A percentile compares a stretch with the other conserved stretches of the same genome.
Conservation (phyloP, 2,113 vertebrate genomes). For the Taurulus bubalis region DNA sequence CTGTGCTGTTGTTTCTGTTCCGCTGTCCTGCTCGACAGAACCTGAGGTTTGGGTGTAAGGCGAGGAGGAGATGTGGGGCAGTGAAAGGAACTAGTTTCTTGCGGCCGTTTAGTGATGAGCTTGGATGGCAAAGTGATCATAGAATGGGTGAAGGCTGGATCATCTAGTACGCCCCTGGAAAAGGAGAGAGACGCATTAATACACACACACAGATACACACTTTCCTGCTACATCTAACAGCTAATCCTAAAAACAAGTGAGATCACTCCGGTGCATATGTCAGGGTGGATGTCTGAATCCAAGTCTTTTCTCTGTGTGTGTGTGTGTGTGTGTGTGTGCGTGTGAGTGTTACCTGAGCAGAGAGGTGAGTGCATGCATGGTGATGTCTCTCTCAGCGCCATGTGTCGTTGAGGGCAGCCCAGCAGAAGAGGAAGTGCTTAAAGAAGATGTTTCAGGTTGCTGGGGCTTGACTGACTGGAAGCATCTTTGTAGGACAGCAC, state of each 20-base stretch:
- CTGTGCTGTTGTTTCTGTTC: constrained; percentile 13
- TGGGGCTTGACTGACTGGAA: neutral
- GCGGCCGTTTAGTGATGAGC: constrained; percentile 83
- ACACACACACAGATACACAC: neutral
- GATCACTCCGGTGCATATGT: neutral
- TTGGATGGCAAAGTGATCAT: constrained; percentile 74
- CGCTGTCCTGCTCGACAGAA: neutral
- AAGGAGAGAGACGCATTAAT: neutral
- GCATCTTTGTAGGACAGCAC: constrained; percentile 35
- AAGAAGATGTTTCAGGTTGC: neutral
- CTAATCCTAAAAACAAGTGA: neutral
- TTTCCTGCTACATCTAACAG: neutral
- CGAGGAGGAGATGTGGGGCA: neutral
- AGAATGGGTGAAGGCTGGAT: constrained; percentile 81
- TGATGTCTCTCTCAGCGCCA: constrained; percentile 77
- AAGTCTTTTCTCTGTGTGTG: neutral
- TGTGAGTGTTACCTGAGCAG: constrained; percentile 85
- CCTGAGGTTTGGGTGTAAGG: neutral
- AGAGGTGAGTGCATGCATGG: constrained; percentile 77
- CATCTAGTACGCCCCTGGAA: constrained; percentile 86
- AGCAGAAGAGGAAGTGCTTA: neutral
- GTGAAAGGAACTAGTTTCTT: constrained; percentile 6
- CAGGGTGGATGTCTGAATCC: neutral
- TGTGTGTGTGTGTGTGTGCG: neutral
- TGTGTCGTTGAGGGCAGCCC: constrained; percentile 26